Base-by-base conservation (phyloP, 1,140 invertebrate species). In the Drosophila varians region DNA sequence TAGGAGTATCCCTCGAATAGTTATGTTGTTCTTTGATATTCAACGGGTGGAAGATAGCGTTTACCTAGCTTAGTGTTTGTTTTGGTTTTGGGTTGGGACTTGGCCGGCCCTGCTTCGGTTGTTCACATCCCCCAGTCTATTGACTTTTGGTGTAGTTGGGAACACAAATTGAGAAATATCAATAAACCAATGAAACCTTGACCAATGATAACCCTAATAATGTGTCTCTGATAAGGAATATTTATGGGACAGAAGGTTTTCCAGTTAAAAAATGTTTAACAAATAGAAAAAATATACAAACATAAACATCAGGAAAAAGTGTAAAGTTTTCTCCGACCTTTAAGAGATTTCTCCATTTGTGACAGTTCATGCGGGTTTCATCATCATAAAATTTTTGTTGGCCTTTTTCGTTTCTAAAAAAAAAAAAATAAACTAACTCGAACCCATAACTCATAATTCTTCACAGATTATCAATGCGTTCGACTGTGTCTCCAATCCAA, bases 361-460 rank as follows among this genome's bases (percentile, higher is more conserved):
- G 60, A 64, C 60, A 64, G 28, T 60, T 47, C 60, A 64, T 64
- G 60, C 55, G 55, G 60, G 60, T 28, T 64, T 53, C 58, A 62
- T 58, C 53, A 25, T 61, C 53, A 14, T 25, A 18, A 26, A 55
- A 36, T 25, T 42, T 55, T 53, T 31, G 57, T 57, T n/a, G n/a
- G n/a, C n/a, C n/a, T n/a, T 12, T 28, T 21, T 45, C 23, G n/a
- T 11, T 57, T 57, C 38, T 11, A 18, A 42, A 9, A 18, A 42
- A 47, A n/a, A n/a, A n/a, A n/a, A n/a, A n/a, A n/a, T n/a, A n/a
- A n/a, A 64, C 61, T 61, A 47, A 61, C 55, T 16, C 40, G 7
- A 40, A 42, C 42, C 31, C 23, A 25, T 5, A 26, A 36, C 31
- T 43, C 40, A 12, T 14, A 40, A 46, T 18, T 45, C 16, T 26